phyloP scores from a whole-genome alignment of 2,797 vertebrate species.

The Megaceryle alcyon region DNA sequence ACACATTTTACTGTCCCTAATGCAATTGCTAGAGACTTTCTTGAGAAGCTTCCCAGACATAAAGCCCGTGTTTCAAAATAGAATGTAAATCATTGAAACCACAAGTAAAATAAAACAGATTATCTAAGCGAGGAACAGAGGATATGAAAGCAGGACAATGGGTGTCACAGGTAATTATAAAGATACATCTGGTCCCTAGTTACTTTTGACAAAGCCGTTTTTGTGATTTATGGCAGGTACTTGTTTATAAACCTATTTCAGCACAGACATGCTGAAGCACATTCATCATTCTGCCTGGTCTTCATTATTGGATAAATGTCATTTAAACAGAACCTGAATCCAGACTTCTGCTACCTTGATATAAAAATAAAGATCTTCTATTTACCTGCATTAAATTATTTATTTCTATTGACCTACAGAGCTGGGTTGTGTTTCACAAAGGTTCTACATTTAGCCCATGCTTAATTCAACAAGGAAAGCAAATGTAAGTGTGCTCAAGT shows the following conservation, averaged over 20 bases:
- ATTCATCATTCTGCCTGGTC: slow-evolving; percentile 82
- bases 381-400: slow-evolving; percentile 58
- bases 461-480: slow-evolving; percentile 16
- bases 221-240: slow-evolving; percentile 83
- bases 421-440: slow-evolving; percentile 4
- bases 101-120: slow-evolving; percentile 54
- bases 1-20: neutral
- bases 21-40: neutral
- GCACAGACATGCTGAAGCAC: slow-evolving; percentile 67
- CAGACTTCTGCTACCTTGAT: slow-evolving; percentile 57
- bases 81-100: slow-evolving; percentile 34
- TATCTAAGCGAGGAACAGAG: slow-evolving; percentile 44
- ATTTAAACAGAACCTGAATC: slow-evolving; percentile 70
- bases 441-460: neutral
- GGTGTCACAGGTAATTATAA: slow-evolving; percentile 81
- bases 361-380: slow-evolving; percentile 22
- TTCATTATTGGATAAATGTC: slow-evolving; percentile 81
- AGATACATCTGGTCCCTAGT: slow-evolving; percentile 81
- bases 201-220: slow-evolving; percentile 82
- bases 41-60: neutral
- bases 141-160: slow-evolving; percentile 72
- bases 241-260: slow-evolving; percentile 84
- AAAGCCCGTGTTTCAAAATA: slow-evolving; percentile 1
- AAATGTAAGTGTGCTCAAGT: neutral
- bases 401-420: slow-evolving; percentile 54